These are phyloP conservation scores for Pterophyllum scalare DNA, from an alignment of 2,113 vertebrate species.

Conservation along the genomic window DNA sequence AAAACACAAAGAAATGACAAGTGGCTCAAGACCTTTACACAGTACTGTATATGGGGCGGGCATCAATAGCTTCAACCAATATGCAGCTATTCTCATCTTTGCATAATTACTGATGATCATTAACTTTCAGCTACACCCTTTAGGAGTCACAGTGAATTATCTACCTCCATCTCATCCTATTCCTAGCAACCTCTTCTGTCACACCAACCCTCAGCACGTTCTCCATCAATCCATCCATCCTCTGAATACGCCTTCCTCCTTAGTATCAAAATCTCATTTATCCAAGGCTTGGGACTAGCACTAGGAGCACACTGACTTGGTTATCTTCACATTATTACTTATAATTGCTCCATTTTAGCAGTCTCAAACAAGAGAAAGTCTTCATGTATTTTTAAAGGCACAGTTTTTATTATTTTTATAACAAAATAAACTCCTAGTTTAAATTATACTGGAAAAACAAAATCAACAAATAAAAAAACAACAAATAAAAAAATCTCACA, in stretches of 20 bases:
- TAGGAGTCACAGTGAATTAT: not conserved
- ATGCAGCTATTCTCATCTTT: not conserved
- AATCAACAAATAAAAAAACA: not conserved
- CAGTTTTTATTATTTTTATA: slow-evolving; percentile 15
- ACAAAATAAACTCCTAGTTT: slow-evolving; percentile 25
- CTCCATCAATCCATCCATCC: not conserved
- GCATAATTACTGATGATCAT: too few relatives aligned
- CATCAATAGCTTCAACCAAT: not conserved
- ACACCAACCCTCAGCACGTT: not conserved
- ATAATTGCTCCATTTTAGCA: not conserved
- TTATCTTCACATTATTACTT: not conserved
- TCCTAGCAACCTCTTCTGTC: not conserved
- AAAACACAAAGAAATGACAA: not conserved
- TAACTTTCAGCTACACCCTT: not conserved
- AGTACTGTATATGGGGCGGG: not conserved
- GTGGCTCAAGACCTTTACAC: not conserved
- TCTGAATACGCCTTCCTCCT: too few relatives aligned
- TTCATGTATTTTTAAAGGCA: not conserved
- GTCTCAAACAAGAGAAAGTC: not conserved
- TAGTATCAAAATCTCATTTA: not conserved
- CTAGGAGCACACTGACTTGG: not conserved
- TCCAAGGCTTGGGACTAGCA: not conserved
- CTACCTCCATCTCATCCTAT: not conserved
- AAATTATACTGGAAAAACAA: slow-evolving; percentile 1
- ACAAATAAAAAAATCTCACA: not conserved